Evolutionary conservation across 1,140 invertebrate genomes (phyloP).

Genomic region (Drosophila sulfurigaster): DNA sequence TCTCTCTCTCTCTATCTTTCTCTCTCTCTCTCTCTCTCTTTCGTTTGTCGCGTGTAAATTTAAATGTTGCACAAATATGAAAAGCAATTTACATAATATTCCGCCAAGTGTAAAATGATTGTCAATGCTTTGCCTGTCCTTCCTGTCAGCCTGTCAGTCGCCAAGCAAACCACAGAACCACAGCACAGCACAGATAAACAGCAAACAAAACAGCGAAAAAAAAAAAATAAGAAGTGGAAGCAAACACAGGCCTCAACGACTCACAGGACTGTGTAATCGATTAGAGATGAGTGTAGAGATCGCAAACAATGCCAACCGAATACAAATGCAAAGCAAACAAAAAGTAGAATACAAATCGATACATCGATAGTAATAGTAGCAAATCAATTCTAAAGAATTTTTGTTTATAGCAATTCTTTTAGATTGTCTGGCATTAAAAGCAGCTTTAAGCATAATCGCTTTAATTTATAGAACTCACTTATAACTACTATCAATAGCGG

Average conservation of each 20-base stretch:
- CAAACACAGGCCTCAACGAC: neutral
- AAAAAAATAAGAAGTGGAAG: neutral
- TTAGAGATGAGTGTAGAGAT: slow-evolving; percentile 1
- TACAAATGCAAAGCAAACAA: neutral
- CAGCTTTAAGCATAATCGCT: too few relatives aligned
- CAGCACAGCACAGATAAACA: neutral
- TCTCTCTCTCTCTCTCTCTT: slow-evolving; percentile 13
- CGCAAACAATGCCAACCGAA: neutral
- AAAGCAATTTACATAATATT: slow-evolving; percentile 84
- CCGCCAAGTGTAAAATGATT: slow-evolving; percentile 83
- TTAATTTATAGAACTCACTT: too few relatives aligned
- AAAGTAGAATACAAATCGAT: neutral
- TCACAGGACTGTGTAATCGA: slow-evolving; percentile 20
- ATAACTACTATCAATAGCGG: too few relatives aligned
- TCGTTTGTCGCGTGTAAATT: slow-evolving; percentile 62
- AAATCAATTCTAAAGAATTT: too few relatives aligned
- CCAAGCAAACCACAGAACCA: neutral
- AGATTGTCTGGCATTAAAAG: too few relatives aligned
- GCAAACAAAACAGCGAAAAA: neutral
- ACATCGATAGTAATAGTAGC: too few relatives aligned
- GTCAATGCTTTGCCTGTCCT: slow-evolving; percentile 57
- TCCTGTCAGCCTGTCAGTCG: neutral
- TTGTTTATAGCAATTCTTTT: too few relatives aligned
- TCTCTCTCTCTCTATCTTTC: slow-evolving; percentile 4
- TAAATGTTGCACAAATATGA: slow-evolving; percentile 83